Evolutionary conservation across 2,888 invertebrate genomes (phyloP), one percentile per base, ranked within the genome.

Genomic region (Drosophila merina): DNA sequence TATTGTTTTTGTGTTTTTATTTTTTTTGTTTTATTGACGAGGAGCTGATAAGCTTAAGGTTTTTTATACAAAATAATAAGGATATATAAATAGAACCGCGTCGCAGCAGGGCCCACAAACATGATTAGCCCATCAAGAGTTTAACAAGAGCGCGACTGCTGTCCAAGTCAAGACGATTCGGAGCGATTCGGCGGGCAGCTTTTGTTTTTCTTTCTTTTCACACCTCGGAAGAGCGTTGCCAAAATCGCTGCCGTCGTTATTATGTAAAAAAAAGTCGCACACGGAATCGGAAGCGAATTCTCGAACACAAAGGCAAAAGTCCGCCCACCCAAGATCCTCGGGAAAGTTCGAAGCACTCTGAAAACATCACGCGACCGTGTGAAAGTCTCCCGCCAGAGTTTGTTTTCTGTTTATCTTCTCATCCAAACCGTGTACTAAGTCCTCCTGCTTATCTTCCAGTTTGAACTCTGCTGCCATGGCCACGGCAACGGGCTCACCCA

Each of bases 71-170:
- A 14, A 36, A 25, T 28, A 38, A 38, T 30, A 40, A 64, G 56
- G 47, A 64, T 40, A 64, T 68, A 64, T 55, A 64, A 64, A 64
- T 64, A 64, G 56, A 68, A 56, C 45, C 38, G 56, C 45, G 40
- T 69, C 56, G 64, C 69, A 30, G 69, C 56, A 25, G 56, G 45
- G 45, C 9, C 45, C 31, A 68, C 45, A 55, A 68, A 68, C 38
- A 64, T 68, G 69, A 54, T 69, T 38, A 68, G 56, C 69, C 64
- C 64, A 38, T 4, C 56, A 14, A 68, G 69, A 45, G 64, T 55
- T 68, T 64, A 45, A 40, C 45, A 56, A 69, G 64, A 64, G 64
- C 69, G 45, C 64, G 55, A 68, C 20, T 62, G 36, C 36, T 36
- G n/a, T 36, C 36, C 36, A 36, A 36, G 36, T 36, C 36, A 36